Percentiles rank a stretch among this genome's conserved stretches.
These are phyloP conservation scores for Tinamus major DNA, from an alignment of 2,797 vertebrate species.

Conservation along the genomic window DNA sequence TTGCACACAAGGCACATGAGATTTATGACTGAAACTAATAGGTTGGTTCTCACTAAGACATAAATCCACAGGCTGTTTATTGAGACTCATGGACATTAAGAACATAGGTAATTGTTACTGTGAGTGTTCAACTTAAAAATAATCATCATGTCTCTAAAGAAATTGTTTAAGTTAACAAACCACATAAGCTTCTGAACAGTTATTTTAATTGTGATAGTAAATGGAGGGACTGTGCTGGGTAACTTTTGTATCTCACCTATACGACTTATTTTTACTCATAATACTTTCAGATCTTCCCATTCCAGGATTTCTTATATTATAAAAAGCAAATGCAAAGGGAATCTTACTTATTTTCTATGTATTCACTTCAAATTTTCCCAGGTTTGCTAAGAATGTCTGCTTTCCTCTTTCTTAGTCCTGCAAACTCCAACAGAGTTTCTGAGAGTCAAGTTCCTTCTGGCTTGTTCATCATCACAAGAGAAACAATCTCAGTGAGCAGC, in stretches of 20 bases:
- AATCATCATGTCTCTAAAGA: slow-evolving; percentile 67
- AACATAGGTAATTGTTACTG: slow-evolving; percentile 76
- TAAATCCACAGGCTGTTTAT: slow-evolving; percentile 79
- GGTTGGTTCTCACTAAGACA: slow-evolving; percentile 81
- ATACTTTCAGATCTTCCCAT: background rate
- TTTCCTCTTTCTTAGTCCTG: background rate
- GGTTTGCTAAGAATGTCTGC: background rate
- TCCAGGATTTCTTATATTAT: background rate
- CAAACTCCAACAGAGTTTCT: background rate
- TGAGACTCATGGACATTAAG: slow-evolving; percentile 75
- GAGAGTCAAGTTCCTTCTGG: background rate
- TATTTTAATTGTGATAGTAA: slow-evolving; percentile 25
- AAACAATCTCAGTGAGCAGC: background rate
- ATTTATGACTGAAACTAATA: slow-evolving; percentile 82
- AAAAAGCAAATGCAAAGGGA: background rate
- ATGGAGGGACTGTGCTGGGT: background rate
- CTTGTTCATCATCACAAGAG: rapidly evolving
- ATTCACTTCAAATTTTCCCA: background rate
- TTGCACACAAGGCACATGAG: slow-evolving; percentile 77
- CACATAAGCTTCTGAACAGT: slow-evolving; percentile 51
- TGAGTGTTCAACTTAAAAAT: slow-evolving; percentile 67
- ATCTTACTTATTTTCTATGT: background rate
- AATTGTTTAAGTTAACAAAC: slow-evolving; percentile 70
- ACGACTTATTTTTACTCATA: background rate
- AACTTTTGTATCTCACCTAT: slow-evolving; percentile 9